Conservation (phyloP, 1,140 invertebrate species). For the Holotrichia oblita region DNA sequence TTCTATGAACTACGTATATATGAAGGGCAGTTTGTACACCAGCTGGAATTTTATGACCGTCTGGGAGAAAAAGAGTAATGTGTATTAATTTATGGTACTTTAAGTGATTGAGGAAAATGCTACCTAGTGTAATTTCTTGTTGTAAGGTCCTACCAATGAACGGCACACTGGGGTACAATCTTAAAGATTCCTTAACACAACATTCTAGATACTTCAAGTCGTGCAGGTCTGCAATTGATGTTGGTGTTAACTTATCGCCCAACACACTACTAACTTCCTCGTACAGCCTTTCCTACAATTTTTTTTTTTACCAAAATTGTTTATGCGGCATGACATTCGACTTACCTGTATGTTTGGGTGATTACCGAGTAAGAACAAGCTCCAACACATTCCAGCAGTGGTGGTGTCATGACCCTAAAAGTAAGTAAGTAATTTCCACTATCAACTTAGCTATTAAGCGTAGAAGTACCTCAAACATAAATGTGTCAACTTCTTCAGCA, state of each 20-base stretch:
- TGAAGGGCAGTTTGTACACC: slow-evolving; percentile 59
- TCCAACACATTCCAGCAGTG: slow-evolving; percentile 66
- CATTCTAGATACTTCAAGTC: slow-evolving; percentile 74
- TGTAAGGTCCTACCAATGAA: slow-evolving; percentile 67
- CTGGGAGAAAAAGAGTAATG: background rate
- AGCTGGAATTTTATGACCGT: slow-evolving; percentile 59
- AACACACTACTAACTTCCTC: slow-evolving; percentile 61
- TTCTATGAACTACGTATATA: slow-evolving; percentile 63
- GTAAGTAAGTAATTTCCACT: slow-evolving; percentile 25
- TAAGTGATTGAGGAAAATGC: too few species aligned
- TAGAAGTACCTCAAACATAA: slow-evolving; percentile 82
- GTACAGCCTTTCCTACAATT: slow-evolving; percentile 68
- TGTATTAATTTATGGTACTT: too few species aligned
- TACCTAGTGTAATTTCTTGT: slow-evolving; percentile 66
- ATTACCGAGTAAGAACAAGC: slow-evolving; percentile 67
- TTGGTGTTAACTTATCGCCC: background rate
- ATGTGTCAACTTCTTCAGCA: slow-evolving; percentile 85
- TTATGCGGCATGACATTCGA: background rate
- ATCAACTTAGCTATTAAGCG: slow-evolving; percentile 52
- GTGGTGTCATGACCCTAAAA: slow-evolving; percentile 82
- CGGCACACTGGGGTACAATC: slow-evolving; percentile 76
- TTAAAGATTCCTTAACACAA: slow-evolving; percentile 72
- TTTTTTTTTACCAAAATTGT: background rate
- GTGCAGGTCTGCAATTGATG: slow-evolving; percentile 65
- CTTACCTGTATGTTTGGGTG: slow-evolving; percentile 70